A percentile compares a stretch with the other conserved stretches of the same genome.
Conservation (phyloP, 37 sponge, comb jelly and placozoan species). For the Axinella damicornis region DNA sequence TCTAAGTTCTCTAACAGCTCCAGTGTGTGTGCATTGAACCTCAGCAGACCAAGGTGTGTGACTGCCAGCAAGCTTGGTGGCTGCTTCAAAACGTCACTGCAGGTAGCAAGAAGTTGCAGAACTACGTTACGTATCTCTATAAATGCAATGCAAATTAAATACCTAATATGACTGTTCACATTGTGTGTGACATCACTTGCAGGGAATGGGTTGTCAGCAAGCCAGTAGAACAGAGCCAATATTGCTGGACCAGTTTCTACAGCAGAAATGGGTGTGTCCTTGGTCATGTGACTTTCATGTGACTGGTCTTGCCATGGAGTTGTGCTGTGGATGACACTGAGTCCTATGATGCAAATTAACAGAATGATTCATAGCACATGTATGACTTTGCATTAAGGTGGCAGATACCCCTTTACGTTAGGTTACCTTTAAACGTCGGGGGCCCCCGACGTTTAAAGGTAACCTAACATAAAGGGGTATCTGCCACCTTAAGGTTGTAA, state of each 20-base stretch:
- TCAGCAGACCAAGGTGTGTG: conserved; percentile 9
- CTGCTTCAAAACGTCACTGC: conserved; percentile 29
- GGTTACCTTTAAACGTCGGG: too few relatives aligned
- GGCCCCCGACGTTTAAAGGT: too few relatives aligned
- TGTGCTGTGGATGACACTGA: too few relatives aligned
- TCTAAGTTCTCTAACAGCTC: conserved; percentile 22
- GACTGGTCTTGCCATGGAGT: too few relatives aligned
- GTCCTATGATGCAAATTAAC: too few relatives aligned
- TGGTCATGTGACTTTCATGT: background rate
- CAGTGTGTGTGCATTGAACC: conserved; percentile 35
- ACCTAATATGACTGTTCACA: background rate
- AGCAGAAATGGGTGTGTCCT: background rate
- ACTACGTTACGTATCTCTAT: background rate
- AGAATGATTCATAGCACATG: too few relatives aligned
- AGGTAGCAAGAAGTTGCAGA: background rate
- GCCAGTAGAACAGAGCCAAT: conserved; percentile 32
- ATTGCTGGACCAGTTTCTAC: conserved; percentile 38
- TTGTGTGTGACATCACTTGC: too few relatives aligned
- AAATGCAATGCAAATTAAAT: background rate
- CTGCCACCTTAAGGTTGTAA: too few relatives aligned
- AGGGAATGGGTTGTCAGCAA: too few relatives aligned
- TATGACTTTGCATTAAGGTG: too few relatives aligned
- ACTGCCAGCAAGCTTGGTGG: conserved; percentile 16
- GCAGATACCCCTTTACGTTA: too few relatives aligned
- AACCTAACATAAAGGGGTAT: too few relatives aligned